phyloP scores from a whole-genome alignment of 2,888 invertebrate species.

The Odontothrips loti region DNA sequence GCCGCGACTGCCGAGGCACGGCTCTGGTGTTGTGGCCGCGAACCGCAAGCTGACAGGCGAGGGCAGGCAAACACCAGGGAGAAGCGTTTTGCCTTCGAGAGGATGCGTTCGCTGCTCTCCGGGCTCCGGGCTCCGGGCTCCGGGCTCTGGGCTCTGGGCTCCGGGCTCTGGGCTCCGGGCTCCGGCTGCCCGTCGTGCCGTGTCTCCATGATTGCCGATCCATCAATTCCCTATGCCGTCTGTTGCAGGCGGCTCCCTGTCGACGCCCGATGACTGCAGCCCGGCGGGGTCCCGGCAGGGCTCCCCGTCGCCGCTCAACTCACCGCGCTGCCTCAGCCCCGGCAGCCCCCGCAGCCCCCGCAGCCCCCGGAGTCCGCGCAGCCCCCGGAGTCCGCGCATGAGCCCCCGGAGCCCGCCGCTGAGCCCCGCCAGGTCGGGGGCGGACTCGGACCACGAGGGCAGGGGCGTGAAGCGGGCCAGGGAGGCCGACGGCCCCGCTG shows the following conservation, averaged over 20 bases:
- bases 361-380: conserved; percentile 45
- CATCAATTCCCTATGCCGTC: conserved; percentile 53
- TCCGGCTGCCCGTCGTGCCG: too few relatives aligned
- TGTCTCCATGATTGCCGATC: conserved; percentile 55
- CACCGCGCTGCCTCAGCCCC: conserved; percentile 49
- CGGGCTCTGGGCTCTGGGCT: too few relatives aligned
- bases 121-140: too few relatives aligned
- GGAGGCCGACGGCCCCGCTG: conserved; percentile 30
- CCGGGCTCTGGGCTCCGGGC: too few relatives aligned
- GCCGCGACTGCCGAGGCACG: too few relatives aligned
- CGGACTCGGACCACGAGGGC: conserved; percentile 62
- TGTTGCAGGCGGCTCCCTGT: conserved; percentile 62
- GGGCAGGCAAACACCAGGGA: too few relatives aligned
- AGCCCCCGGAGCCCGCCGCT: conserved; percentile 32
- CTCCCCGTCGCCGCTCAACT: conserved; percentile 60
- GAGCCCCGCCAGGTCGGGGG: conserved; percentile 59
- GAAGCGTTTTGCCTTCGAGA: too few relatives aligned
- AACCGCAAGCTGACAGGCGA: too few relatives aligned
- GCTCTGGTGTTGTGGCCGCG: too few relatives aligned
- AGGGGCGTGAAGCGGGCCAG: conserved; percentile 47
- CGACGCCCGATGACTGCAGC: conserved; percentile 33
- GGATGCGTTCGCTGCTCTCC: too few relatives aligned
- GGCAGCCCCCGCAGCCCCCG: too few relatives aligned
- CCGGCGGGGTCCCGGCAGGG: conserved; percentile 54
- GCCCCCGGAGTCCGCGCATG: conserved; percentile 56